Percentiles rank a stretch among this genome's conserved stretches.
Evolutionary conservation across 2,113 vertebrate genomes (phyloP).

Genomic region (Laterallus jamaicensis): DNA sequence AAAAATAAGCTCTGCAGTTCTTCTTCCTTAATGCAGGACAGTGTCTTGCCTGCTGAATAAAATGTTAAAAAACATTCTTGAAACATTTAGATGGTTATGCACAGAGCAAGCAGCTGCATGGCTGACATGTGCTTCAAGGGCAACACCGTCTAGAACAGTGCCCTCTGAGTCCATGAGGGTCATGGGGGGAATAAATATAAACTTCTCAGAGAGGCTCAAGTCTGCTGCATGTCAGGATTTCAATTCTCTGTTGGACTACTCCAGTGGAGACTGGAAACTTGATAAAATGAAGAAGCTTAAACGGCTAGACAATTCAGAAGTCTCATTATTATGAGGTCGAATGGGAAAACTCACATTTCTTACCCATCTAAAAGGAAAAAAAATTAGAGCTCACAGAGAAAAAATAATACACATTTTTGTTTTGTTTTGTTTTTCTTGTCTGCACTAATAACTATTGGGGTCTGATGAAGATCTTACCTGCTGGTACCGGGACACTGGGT

Average conservation of each 20-base stretch:
- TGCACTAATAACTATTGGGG: neutral
- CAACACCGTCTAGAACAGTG: neutral
- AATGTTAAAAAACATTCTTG: neutral
- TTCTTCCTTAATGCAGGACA: neutral
- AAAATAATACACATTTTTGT: neutral
- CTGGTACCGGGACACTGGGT: constrained; percentile 90
- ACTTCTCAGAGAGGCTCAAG: neutral
- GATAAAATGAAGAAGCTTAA: neutral
- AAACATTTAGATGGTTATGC: neutral
- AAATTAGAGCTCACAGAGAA: neutral
- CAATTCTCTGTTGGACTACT: neutral
- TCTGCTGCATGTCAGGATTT: neutral
- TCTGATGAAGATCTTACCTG: constrained; percentile 76
- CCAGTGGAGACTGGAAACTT: neutral
- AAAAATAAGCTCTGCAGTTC: neutral
- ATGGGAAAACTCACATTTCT: neutral
- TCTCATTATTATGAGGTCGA: neutral
- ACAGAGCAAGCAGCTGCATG: neutral
- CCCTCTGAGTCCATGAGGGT: too few species aligned
- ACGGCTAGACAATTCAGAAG: neutral
- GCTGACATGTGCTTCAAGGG: neutral
- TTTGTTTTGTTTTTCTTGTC: neutral
- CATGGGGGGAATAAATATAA: neutral
- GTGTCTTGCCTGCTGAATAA: neutral
- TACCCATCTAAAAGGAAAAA: neutral